Evolutionary conservation across 2,888 invertebrate species (phyloP).

Genomic region (Quadroppia sp.): DNA sequence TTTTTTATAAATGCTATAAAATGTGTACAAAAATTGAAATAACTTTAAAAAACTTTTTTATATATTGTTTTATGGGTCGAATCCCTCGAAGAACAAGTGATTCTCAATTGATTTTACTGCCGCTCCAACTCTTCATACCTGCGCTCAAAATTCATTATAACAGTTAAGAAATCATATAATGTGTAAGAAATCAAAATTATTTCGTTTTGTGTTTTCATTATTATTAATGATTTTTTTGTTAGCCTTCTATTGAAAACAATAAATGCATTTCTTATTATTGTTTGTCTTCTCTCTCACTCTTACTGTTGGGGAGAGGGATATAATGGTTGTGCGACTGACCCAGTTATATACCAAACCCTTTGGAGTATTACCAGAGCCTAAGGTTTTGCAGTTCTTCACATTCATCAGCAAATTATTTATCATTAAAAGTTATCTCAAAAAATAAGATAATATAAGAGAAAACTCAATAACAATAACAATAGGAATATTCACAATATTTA

Average conservation of each 20-base stretch:
- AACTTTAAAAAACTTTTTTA: background rate
- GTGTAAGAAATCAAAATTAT: background rate
- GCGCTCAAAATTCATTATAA: background rate
- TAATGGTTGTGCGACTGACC: conserved; percentile 15
- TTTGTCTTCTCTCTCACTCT: conserved; percentile 4
- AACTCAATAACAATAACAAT: too few species aligned
- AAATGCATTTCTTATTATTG: background rate
- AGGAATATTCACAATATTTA: too few species aligned
- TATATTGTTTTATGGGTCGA: background rate
- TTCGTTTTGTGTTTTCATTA: background rate
- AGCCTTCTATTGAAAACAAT: background rate
- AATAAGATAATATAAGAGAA: too few species aligned
- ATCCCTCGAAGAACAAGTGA: background rate
- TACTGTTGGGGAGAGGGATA: too few species aligned
- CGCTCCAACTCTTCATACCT: background rate
- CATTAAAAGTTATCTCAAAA: too few species aligned
- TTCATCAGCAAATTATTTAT: background rate
- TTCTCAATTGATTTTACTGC: background rate
- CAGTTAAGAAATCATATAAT: background rate
- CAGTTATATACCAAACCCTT: background rate
- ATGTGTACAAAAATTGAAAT: background rate
- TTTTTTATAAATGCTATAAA: background rate
- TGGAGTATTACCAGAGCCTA: background rate
- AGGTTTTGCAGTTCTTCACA: background rate
- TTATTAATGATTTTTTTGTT: background rate